phyloP scores from a whole-genome alignment of 2,797 vertebrate species.

The Rhabdophis nuchalis region DNA sequence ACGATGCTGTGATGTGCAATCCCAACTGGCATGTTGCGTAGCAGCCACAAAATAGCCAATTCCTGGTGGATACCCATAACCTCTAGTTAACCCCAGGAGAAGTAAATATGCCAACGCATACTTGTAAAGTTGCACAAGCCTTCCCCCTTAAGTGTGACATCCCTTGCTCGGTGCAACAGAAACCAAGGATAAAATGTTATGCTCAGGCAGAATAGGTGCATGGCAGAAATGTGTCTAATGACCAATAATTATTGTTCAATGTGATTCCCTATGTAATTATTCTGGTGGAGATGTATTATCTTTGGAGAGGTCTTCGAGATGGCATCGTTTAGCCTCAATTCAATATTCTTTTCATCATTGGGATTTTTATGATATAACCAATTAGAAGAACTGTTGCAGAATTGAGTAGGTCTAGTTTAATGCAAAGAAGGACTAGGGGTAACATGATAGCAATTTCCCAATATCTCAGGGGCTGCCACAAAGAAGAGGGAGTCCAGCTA shows the following conservation, averaged over 20 bases:
- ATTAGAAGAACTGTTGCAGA: no score
- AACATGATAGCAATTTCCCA: no score
- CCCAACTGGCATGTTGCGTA: conserved; percentile 14
- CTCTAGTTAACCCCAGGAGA: background rate
- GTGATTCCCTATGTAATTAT: background rate
- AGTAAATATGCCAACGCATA: background rate
- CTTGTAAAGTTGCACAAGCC: background rate
- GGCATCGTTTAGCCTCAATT: background rate
- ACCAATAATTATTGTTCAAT: background rate
- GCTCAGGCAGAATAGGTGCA: background rate
- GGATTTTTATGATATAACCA: background rate
- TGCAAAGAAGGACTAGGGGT: no score
- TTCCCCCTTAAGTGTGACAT: background rate
- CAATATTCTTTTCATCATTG: background rate
- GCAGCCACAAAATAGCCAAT: background rate
- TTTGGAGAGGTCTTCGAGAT: background rate
- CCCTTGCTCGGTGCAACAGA: background rate
- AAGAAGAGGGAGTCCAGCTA: no score
- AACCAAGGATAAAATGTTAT: background rate
- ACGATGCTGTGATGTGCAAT: background rate
- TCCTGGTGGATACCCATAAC: background rate
- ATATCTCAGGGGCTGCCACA: no score
- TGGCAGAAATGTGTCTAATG: background rate
- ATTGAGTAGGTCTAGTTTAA: no score
- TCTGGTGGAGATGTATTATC: background rate